phyloP scores from a whole-genome alignment of 2,113 vertebrate species.

The Myrmecophaga tridactyla region DNA sequence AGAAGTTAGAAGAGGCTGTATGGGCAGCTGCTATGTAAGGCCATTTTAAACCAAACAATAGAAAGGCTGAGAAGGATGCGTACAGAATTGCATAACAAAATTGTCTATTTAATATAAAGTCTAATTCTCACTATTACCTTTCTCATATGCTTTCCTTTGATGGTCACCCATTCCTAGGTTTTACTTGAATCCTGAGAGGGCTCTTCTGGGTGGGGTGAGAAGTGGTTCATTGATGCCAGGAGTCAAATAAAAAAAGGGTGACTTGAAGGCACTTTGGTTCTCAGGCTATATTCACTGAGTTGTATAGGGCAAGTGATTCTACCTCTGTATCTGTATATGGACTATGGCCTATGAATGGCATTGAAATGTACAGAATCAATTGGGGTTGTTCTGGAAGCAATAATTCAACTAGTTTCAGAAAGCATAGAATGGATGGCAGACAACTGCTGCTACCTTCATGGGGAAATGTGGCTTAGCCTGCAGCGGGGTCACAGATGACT shows the following conservation, averaged over 20 bases:
- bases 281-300: neutral
- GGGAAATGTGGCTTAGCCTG: neutral
- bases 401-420: neutral
- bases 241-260: neutral
- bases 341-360: neutral
- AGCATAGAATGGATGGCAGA: neutral
- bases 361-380: neutral
- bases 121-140: neutral
- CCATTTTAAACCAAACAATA: neutral
- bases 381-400: neutral
- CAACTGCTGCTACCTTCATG: neutral
- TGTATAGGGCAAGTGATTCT: constrained; percentile 20
- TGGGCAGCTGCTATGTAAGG: neutral
- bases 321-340: neutral
- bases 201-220: neutral
- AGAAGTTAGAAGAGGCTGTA: neutral
- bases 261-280: neutral
- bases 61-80: neutral
- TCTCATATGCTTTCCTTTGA: neutral
- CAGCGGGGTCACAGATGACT: neutral
- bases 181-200: neutral
- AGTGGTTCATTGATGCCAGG: neutral
- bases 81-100: neutral
- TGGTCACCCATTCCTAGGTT: neutral
- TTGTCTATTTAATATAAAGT: neutral